Conservation (phyloP, 2,113 vertebrate species). For the Stegostoma tigrinum region DNA sequence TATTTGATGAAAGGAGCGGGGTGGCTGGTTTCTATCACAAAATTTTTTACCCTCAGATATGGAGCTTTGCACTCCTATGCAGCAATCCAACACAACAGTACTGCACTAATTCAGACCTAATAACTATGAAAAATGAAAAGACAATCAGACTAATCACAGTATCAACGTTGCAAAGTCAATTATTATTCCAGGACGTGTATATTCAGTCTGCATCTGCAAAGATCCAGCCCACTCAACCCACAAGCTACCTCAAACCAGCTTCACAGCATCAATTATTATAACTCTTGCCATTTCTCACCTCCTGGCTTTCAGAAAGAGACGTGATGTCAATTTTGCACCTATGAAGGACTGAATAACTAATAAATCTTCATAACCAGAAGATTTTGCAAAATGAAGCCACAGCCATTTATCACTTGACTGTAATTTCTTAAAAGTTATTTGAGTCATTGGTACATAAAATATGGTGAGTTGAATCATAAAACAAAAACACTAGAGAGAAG, state of each 20-base stretch:
- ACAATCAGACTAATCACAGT: background rate
- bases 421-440: background rate
- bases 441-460: background rate
- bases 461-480: slow-evolving; percentile 1
- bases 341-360: background rate
- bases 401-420: slow-evolving; percentile 24
- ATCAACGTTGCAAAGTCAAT: background rate
- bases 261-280: background rate
- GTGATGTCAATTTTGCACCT: background rate
- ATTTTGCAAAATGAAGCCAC: background rate
- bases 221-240: background rate
- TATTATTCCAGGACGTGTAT: background rate
- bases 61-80: background rate
- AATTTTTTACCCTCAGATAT: background rate
- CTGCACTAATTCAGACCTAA: background rate
- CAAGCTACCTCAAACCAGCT: background rate
- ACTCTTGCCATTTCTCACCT: background rate
- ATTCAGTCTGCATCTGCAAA: background rate
- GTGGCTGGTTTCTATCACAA: background rate
- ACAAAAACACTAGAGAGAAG: background rate
- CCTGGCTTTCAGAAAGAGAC: background rate
- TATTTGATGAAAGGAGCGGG: background rate
- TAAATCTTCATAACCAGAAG: background rate
- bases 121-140: background rate
- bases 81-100: background rate